Conservation (phyloP, 2,888 invertebrate genomes). For the Ormyrus pomaceus region DNA sequence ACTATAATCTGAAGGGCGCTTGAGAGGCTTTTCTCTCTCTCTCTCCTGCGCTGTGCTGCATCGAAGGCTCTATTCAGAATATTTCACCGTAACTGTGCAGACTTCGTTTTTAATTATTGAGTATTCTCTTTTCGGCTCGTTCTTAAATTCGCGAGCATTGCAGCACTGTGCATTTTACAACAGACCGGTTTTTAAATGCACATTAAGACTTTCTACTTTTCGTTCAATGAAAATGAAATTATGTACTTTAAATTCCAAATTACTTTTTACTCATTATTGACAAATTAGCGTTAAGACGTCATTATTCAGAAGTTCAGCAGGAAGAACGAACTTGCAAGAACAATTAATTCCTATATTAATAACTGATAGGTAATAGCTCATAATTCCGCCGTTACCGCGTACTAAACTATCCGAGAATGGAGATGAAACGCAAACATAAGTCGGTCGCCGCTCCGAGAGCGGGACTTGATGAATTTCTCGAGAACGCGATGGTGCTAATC, state of each 20-base stretch:
- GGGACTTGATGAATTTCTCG: conserved; percentile 28
- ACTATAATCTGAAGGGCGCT: conserved; percentile 38
- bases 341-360: conserved; percentile 2
- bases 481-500: conserved; percentile 4
- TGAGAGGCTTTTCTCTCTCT: background rate
- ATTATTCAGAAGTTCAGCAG: too few relatives aligned
- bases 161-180: too few relatives aligned
- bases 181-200: too few relatives aligned
- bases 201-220: too few relatives aligned
- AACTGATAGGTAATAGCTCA: conserved; percentile 39
- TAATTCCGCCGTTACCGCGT: conserved; percentile 16
- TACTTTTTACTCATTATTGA: too few relatives aligned
- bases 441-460: background rate
- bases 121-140: too few relatives aligned
- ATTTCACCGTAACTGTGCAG: too few relatives aligned
- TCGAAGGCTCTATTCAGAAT: too few relatives aligned
- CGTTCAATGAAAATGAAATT: background rate
- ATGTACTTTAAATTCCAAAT: background rate
- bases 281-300: too few relatives aligned
- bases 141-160: too few relatives aligned
- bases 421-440: conserved; percentile 46
- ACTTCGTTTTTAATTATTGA: too few relatives aligned
- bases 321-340: too few relatives aligned
- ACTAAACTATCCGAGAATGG: conserved; percentile 39
- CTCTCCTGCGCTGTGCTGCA: background rate